Base-by-base conservation (phyloP, 2,797 vertebrate genomes). In the Gobio occitaniae region DNA sequence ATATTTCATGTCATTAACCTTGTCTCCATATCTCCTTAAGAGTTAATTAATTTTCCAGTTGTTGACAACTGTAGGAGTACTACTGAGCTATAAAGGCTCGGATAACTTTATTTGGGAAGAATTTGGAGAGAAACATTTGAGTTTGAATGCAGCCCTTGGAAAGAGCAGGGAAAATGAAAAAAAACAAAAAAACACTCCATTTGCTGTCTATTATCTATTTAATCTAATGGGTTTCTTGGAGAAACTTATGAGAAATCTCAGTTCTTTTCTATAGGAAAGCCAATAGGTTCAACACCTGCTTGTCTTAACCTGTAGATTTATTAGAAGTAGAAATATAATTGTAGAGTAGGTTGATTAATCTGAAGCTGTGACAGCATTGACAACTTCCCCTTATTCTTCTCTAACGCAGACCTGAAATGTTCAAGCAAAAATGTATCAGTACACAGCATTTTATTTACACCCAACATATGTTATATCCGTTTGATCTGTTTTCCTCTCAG, bases 401-500 rank as follows among this genome's bases (percentile, higher is more conserved):
- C 3, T 13, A 77, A 41, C n/a, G n/a, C 11, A 16, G 29, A 21
- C 32, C 6, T 75, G 50, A 52, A 38, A 15, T 21, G 36, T 13
- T 63, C 41, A 17, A 52, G 13, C 8, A 6, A 5, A 29, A 16
- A 75, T 63, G 59, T 63, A 5, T 29, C 59, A 6, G 13, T 32
- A 29, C 12, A 63, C 2, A 29, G 13, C 25, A 63, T 63, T 15
- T 15, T 15, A 63, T 21, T 47, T 38, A 29, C 66, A 71, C n/a
- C 4, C 48, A 7, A 19, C 63, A 70, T 16, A 85, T 69, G 36
- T 41, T 16, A 52, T 69, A 9, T 68, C 4, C 5, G 3, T 52
- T 29, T 86, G 41, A 29, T 80, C 8, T 3, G 9, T n/a, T 59
- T 88, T 74, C 25, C 47, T 88, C 94, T 94, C 93, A 93, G 96